Conservation (phyloP, 2,888 invertebrate species). For the Agrotis puta region DNA sequence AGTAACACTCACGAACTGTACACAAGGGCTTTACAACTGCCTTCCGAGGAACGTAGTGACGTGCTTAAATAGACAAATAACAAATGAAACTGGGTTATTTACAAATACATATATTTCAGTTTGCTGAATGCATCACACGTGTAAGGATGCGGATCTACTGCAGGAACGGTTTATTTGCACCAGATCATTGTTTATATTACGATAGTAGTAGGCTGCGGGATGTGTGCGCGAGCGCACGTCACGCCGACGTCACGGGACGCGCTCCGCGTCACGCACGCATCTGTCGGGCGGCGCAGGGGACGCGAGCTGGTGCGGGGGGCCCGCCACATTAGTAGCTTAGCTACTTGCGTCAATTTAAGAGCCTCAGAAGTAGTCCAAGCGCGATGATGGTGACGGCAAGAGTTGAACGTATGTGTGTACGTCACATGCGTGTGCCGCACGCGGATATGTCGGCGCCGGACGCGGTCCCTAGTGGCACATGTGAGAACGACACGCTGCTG, state of each 20-base stretch:
- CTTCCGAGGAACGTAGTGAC: constrained; percentile 45
- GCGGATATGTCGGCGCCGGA: constrained; percentile 25
- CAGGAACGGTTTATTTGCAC: constrained; percentile 46
- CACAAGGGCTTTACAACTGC: background rate
- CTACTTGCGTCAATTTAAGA: constrained; percentile 39
- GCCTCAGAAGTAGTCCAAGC: constrained; percentile 4
- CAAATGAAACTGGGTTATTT: constrained; percentile 42
- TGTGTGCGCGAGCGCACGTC: constrained; percentile 43
- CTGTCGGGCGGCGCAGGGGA: constrained; percentile 1
- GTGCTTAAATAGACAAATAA: constrained; percentile 37
- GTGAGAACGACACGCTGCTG: constrained; percentile 36
- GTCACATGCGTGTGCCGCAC: constrained; percentile 37
- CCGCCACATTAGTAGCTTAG: background rate
- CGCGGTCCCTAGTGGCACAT: constrained; percentile 2
- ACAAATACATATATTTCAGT: constrained; percentile 31
- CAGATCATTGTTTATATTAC: constrained; percentile 29
- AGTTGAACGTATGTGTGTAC: constrained; percentile 20
- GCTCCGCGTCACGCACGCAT: constrained; percentile 61
- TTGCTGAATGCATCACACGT: constrained; percentile 49
- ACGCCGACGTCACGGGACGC: constrained; percentile 57
- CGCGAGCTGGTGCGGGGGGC: constrained; percentile 9
- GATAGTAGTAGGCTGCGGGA: constrained; percentile 15
- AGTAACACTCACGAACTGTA: background rate
- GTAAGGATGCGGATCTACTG: constrained; percentile 52
- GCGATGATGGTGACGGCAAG: constrained; percentile 8